phyloP scores from a whole-genome alignment of 2,888 invertebrate genomes.

The Leistus spinibarbis region DNA sequence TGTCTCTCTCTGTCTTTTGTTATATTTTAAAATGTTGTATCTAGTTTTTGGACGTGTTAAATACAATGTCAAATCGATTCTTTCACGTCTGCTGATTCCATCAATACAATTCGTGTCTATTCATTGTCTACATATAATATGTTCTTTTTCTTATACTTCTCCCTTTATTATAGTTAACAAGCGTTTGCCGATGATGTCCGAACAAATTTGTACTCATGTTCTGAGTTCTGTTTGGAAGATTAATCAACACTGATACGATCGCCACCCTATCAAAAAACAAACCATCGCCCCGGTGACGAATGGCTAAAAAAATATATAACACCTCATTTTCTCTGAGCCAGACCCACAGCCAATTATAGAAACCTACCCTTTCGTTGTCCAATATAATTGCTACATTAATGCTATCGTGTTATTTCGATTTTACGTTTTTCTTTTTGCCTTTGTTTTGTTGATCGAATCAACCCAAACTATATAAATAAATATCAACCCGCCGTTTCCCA shows the following conservation, averaged over 20 bases:
- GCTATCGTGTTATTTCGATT: slow-evolving; percentile 29
- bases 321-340: slow-evolving; percentile 13
- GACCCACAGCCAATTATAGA: slow-evolving; percentile 36
- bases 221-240: slow-evolving; percentile 24
- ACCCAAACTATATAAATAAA: no score
- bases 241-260: slow-evolving; percentile 36
- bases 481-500: no score
- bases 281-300: neutral
- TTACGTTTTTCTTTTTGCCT: no score
- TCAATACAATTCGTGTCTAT: slow-evolving; percentile 21
- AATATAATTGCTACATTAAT: slow-evolving; percentile 33
- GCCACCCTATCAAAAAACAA: slow-evolving; percentile 2
- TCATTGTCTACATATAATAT: slow-evolving; percentile 5
- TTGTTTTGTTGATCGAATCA: no score
- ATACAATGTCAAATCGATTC: slow-evolving; percentile 32
- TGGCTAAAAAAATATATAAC: slow-evolving; percentile 22
- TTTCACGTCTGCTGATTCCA: slow-evolving; percentile 20
- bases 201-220: slow-evolving; percentile 25
- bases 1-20: no score
- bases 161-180: no score
- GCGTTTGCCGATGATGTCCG: slow-evolving; percentile 18
- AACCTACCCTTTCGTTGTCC: slow-evolving; percentile 37
- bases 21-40: no score
- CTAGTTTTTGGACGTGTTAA: slow-evolving; percentile 32
- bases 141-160: no score